Conservation (phyloP, 2,888 invertebrate species). For the Psococerastis gibbosa region DNA sequence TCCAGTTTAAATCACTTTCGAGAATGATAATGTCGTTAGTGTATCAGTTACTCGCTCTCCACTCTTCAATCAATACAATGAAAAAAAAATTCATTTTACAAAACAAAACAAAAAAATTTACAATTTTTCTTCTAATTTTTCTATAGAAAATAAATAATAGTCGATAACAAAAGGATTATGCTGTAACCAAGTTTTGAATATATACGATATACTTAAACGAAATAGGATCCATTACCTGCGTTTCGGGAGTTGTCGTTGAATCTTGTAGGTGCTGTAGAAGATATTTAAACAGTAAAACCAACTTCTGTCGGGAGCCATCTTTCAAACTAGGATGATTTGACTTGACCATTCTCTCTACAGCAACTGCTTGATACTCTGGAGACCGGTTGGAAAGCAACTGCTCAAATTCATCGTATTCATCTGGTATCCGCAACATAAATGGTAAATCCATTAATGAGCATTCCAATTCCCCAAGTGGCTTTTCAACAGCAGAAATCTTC, state of each 20-base stretch:
- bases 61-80: no score
- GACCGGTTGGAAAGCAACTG: conserved; percentile 39
- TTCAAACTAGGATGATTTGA: conserved; percentile 69
- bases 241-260: no score
- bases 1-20: conserved; percentile 7
- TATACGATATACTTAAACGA: no score
- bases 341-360: conserved; percentile 67
- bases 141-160: no score
- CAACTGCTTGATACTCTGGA: conserved; percentile 42
- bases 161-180: no score
- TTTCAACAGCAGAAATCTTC: background rate
- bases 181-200: no score
- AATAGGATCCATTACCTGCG: no score
- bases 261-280: conserved; percentile 62
- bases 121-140: no score
- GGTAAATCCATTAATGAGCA: conserved; percentile 22
- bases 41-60: conserved; percentile 7
- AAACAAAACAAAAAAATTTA: no score
- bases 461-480: background rate
- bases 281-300: conserved; percentile 53
- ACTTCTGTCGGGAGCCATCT: conserved; percentile 55
- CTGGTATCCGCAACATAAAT: conserved; percentile 37
- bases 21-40: background rate
- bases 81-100: no score
- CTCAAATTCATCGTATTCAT: conserved; percentile 40